A percentile compares a stretch with the other conserved stretches of the same genome.
phyloP scores from a whole-genome alignment of 2,888 invertebrate species.

The Trissolcus brochymenae region DNA sequence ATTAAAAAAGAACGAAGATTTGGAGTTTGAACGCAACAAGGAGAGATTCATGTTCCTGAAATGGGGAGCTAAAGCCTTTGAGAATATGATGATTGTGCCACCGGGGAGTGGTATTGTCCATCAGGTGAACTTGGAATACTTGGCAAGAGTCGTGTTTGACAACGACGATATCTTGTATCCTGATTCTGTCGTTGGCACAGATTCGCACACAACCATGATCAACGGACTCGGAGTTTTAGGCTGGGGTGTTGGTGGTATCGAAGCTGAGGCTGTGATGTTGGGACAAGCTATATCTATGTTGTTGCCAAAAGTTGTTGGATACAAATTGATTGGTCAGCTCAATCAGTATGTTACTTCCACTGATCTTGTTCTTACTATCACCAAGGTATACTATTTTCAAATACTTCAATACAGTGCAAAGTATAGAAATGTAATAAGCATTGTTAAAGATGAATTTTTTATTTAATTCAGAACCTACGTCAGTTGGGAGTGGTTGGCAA shows the following conservation, averaged over 20 bases:
- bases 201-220: conserved; percentile 99
- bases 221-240: conserved; percentile 97
- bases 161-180: conserved; percentile 84
- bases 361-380: conserved; percentile 97
- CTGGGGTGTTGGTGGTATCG: conserved; percentile 98
- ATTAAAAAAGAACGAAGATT: conserved; percentile 91
- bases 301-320: conserved; percentile 96
- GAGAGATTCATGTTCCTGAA: conserved; percentile 97
- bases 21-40: conserved; percentile 96
- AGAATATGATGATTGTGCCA: conserved; percentile 97
- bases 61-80: conserved; percentile 97
- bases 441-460: not conserved
- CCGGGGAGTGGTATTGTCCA: conserved; percentile 97
- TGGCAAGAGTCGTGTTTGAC: conserved; percentile 93
- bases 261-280: conserved; percentile 99
- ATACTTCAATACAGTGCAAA: not conserved
- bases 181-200: conserved; percentile 96
- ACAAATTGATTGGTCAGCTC: conserved; percentile 88
- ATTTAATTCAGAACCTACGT: conserved; percentile 75
- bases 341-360: conserved; percentile 93
- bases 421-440: too few relatives aligned
- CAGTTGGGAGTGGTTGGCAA: conserved; percentile 97
- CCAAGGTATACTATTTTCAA: conserved; percentile 83
- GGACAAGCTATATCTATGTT: conserved; percentile 98
- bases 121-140: conserved; percentile 97